Evolutionary conservation across 2,888 invertebrate genomes (phyloP).

Genomic region (Busseola fusca): DNA sequence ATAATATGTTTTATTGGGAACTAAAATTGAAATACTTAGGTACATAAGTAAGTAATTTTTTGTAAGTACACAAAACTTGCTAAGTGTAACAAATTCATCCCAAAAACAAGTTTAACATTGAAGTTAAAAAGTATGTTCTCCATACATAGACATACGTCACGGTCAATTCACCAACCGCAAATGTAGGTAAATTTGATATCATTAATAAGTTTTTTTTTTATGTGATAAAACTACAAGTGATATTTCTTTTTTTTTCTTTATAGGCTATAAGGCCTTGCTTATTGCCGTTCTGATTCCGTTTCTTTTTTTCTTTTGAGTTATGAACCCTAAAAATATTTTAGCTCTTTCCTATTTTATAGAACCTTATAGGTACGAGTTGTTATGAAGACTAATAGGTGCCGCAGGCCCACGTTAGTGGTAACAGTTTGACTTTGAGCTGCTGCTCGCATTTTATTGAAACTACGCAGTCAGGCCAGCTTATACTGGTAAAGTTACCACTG

Average conservation of each 20-base stretch:
- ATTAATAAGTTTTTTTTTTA: too few relatives aligned
- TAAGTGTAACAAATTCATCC: not conserved
- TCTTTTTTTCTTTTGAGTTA: too few relatives aligned
- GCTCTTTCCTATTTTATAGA: not conserved
- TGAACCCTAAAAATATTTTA: too few relatives aligned
- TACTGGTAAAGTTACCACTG: not conserved
- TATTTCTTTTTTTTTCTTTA: too few relatives aligned
- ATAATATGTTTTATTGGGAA: slow-evolving; percentile 14
- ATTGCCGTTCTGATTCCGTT: too few relatives aligned
- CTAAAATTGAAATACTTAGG: not conserved
- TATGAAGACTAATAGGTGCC: not conserved
- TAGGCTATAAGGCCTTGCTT: too few relatives aligned
- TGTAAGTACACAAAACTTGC: not conserved
- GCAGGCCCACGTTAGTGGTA: not conserved
- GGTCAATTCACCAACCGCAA: too few relatives aligned
- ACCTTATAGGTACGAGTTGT: not conserved
- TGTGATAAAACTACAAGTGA: too few relatives aligned
- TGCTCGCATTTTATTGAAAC: not conserved
- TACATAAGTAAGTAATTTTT: not conserved
- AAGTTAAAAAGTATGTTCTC: not conserved
- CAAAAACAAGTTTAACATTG: not conserved
- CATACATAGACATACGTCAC: not conserved
- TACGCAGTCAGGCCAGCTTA: not conserved
- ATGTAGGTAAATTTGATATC: too few relatives aligned
- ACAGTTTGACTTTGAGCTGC: not conserved